These are phyloP conservation scores for Geodia barretti DNA, from an alignment of 37 sponge, comb jelly and placozoan species.

Conservation along the genomic window DNA sequence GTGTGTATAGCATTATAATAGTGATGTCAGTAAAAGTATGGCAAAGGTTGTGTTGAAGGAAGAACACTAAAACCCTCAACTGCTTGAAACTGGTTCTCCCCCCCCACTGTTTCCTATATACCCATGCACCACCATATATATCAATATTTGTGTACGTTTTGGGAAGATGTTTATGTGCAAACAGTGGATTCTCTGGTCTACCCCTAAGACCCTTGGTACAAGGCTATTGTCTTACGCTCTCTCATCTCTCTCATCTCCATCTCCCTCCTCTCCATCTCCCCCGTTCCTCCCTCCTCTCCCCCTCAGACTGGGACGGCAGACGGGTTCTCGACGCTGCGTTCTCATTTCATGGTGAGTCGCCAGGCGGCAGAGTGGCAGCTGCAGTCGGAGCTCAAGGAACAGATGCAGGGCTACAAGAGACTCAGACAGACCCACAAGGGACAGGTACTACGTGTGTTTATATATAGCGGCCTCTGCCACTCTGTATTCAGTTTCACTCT, in stretches of 20 bases:
- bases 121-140: too few species aligned
- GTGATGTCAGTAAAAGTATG: neutral
- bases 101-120: too few species aligned
- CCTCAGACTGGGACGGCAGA: slow-evolving; percentile 29
- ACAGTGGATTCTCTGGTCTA: too few species aligned
- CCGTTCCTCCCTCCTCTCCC: neutral
- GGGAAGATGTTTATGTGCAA: too few species aligned
- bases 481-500: neutral
- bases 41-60: neutral
- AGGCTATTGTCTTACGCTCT: too few species aligned
- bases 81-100: neutral
- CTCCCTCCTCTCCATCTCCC: neutral
- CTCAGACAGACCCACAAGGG: slow-evolving; percentile 93
- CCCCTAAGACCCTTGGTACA: too few species aligned
- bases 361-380: slow-evolving; percentile 84
- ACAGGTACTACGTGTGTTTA: too few species aligned
- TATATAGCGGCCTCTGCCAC: too few species aligned
- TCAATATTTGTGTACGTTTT: too few species aligned
- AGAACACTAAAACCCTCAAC: neutral
- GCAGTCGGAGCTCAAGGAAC: slow-evolving; percentile 90
- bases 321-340: slow-evolving; percentile 91
- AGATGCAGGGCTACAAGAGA: slow-evolving; percentile 96
- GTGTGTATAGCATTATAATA: too few species aligned
- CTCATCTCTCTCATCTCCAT: neutral
- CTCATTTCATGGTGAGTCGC: slow-evolving; percentile 82